A percentile compares a stretch with the other conserved stretches of the same genome.
These are phyloP conservation scores for Euplexia lucipara DNA, from an alignment of 2,888 invertebrate species.

Conservation along the genomic window DNA sequence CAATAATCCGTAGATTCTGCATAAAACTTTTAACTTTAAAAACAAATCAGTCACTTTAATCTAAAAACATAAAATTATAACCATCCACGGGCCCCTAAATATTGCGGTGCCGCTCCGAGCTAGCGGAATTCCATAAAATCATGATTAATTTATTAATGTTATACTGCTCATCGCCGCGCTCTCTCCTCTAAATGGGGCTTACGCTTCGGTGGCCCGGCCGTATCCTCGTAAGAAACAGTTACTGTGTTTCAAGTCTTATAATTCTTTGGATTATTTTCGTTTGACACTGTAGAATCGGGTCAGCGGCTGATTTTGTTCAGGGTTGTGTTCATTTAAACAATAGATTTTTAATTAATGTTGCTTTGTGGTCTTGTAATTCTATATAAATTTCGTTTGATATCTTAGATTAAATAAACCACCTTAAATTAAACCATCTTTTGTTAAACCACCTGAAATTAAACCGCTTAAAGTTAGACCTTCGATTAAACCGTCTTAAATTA, in stretches of 20 bases:
- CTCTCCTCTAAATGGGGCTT: conserved; percentile 86
- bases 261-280: conserved; percentile 29
- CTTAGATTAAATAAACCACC: too few species aligned
- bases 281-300: conserved; percentile 5
- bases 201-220: conserved; percentile 81
- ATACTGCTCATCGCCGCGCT: conserved; percentile 84
- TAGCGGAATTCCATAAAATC: conserved; percentile 89
- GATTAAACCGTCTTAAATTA: too few species aligned
- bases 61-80: conserved; percentile 4
- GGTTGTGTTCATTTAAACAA: conserved; percentile 55
- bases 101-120: conserved; percentile 70
- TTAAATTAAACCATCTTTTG: too few species aligned
- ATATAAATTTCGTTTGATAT: too few species aligned
- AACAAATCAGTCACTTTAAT: conserved; percentile 15
- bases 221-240: conserved; percentile 73
- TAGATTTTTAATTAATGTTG: too few species aligned
- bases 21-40: conserved; percentile 12
- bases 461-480: too few species aligned
- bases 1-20: conserved; percentile 2
- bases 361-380: too few species aligned
- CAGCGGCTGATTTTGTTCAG: neutral
- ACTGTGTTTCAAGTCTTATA: conserved; percentile 17
- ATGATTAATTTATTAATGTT: conserved; percentile 90
- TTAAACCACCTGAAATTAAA: too few species aligned
- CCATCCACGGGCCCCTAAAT: conserved; percentile 68